Base-by-base conservation (phyloP, 2,888 invertebrate genomes). In the Ceraclea dissimilis region DNA sequence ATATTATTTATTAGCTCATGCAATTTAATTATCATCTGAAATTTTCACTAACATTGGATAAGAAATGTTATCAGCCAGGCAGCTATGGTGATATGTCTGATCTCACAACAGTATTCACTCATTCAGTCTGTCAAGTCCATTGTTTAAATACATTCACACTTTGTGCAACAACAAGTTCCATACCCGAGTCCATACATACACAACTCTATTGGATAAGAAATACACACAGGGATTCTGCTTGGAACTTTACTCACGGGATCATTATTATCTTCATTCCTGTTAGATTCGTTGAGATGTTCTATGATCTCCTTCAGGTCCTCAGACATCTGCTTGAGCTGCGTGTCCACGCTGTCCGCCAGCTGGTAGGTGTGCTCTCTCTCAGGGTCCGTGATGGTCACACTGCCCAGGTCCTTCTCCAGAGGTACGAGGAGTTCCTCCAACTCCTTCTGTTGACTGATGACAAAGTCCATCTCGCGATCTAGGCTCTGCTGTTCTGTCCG, bases 261-360 rank as follows among this genome's bases (percentile, higher is more conserved):
- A 62, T 85, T 85, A 44, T 84, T 83, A 65, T 94, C 90, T 66
- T 89, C 86, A 44, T 84, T 83, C 65, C 88, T 84, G 67, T 90
- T 93, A 0, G 89, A 85, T 67, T 93, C 90, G 69, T 96, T 96
- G 26, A 96, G 77, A 69, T 94, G 92, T 67, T 95, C 93, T 56
- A 97, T 93, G 10, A 96, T 91, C 71, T 95, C 95, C 66, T 94
- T 94, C 58, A 97, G 71, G 70, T 97, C 95, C 69, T 93, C 92
- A 0, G 93, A 90, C 93, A 97, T 95, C 68, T 92, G 88, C 65
- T 93, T 90, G 54, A 97, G 71, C 68, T 96, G 94, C 0, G 91
- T 89, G 70, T 96, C 94, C 61, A 96, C 78, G 68, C 86, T 91
- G 71, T 95, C 95, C 0, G 94, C 89, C 68, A 94, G 73, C 52